Evolutionary conservation across 1,140 invertebrate genomes (phyloP), one percentile per base, ranked within the genome.

Genomic region (Conus ventricosus): DNA sequence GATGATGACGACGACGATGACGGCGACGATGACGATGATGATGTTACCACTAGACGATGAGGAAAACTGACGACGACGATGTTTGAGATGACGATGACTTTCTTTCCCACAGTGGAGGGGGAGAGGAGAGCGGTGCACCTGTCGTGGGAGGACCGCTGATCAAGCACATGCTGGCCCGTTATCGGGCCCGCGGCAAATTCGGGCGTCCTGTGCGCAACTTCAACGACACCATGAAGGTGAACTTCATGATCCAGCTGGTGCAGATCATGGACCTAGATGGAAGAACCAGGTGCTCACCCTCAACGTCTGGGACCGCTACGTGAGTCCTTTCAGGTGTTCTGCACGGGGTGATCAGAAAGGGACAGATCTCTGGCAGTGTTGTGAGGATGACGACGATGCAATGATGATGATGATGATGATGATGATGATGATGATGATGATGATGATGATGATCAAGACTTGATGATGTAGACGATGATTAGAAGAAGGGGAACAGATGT

Each of bases 211-310:
- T 95, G 8, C 39, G 87, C 25, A 92, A 94, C 88, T 94, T 89
- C 60, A 91, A 91, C 11, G 92, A 95, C 63, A 92, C 91, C 20
- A 93, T 95, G 39, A 90, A 84, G 15, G 91, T 95, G 39, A 78
- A 89, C 51, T 94, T 94, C 89, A 93, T 92, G 75, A 85, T 95
- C 53, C 92, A 93, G 60, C 90, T 95, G 1, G 94, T 94, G 75
- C 95, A 95, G 89, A 95, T 95, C 85, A 92, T 95, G 60, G 94
- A 95, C 89, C 89, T 95, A 54, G 94, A 95, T 82, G 94, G 86
- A 94, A 94, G 71, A 93, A 94, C 87, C 94, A 95, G 91, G 93
- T 94, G 4, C 88, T 95, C 10, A 94, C 94, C 25, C 90, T 93
- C 17, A 95, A 94, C 86, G 91, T 92, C 1, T 95, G 94, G 94